Evolutionary conservation across 1,140 invertebrate genomes (phyloP), one percentile per base, ranked within the genome.

Genomic region (Habropoda laboriosa): DNA sequence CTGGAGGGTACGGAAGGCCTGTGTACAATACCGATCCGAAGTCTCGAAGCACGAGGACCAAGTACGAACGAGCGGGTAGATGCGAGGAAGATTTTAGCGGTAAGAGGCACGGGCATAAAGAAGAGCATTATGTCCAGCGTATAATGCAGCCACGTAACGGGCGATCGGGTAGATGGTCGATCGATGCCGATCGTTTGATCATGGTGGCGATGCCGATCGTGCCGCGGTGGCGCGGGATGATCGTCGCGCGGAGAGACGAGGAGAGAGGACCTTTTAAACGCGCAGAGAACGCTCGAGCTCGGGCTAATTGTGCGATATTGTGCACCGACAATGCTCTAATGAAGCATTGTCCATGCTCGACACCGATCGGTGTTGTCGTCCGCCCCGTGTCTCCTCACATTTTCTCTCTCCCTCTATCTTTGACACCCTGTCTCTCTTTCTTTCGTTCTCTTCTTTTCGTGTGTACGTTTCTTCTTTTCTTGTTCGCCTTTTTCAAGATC

Each of bases 261-360:
- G 6, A 16, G 30, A 79, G 81, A n/a, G n/a, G n/a, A 86, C 85
- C 89, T 91, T 91, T 91, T 90, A 89, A 91, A 88, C 85, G 83
- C 84, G 71, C 72, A 73, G 79, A 84, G 84, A 85, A 74, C 80
- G 84, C 79, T 66, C 87, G 86, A 87, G 68, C 32, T 82, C 83
- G 81, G 86, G 91, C 91, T 92, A 92, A 92, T 92, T 92, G 91
- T 92, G 88, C 87, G 90, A 92, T 91, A 92, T 92, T 91, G 90
- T 89, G 83, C 86, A 88, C 82, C 89, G 86, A 92, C 91, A 92
- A 92, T 92, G 87, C 89, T 92, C 91, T 92, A 92, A 92, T 92
- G 91, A 90, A 92, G 86, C 88, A 92, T 92, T 92, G 91, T 92
- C 87, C 89, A 86, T 86, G 64, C 72, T 61, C 81, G 77, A 75